A percentile compares a stretch with the other conserved stretches of the same genome.
Evolutionary conservation across 1,140 invertebrate species (phyloP).

Genomic region (Aphis gossypii): DNA sequence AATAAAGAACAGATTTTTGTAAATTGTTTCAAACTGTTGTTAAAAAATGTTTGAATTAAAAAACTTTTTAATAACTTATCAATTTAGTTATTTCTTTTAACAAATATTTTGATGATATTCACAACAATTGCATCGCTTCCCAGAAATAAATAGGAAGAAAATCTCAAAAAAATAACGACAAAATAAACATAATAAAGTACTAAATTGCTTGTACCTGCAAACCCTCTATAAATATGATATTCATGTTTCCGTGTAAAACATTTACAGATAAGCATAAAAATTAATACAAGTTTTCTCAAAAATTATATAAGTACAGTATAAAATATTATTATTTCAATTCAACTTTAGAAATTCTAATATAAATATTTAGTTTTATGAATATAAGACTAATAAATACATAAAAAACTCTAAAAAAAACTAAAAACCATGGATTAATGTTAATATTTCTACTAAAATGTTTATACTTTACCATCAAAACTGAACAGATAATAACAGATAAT

Average conservation of each 20-base stretch:
- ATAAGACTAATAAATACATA: background rate
- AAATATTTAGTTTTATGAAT: background rate
- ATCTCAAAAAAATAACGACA: background rate
- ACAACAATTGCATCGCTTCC: background rate
- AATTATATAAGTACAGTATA: background rate
- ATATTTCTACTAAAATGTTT: background rate
- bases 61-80: conserved; percentile 15
- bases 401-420: background rate
- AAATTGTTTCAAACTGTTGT: background rate
- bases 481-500: background rate
- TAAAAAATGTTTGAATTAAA: background rate
- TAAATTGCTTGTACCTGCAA: background rate
- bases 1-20: background rate
- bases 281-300: too few species aligned
- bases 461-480: background rate
- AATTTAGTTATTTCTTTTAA: background rate
- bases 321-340: background rate
- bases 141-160: background rate
- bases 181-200: background rate
- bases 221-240: background rate
- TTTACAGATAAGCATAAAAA: background rate
- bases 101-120: background rate
- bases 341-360: background rate
- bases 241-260: background rate
- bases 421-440: background rate